phyloP scores from a whole-genome alignment of 2,888 invertebrate species.

The Agrilus mali region DNA sequence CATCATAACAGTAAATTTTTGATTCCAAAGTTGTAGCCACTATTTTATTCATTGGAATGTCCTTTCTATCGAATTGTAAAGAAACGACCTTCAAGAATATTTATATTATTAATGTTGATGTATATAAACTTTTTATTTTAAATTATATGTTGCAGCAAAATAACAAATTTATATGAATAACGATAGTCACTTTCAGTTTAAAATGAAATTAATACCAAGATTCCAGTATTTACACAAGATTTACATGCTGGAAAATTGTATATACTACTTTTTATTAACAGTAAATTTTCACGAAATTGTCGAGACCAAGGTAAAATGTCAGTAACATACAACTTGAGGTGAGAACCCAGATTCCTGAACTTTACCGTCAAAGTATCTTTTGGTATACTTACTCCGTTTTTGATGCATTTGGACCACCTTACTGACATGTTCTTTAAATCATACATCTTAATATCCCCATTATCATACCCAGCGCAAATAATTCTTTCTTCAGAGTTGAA shows the following conservation, averaged over 20 bases:
- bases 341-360: too few relatives aligned
- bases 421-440: conserved; percentile 74
- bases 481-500: conserved; percentile 76
- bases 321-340: too few relatives aligned
- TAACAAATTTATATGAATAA: background rate
- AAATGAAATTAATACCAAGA: background rate
- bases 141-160: background rate
- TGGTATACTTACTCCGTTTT: conserved; percentile 61
- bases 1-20: conserved; percentile 78
- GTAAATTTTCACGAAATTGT: background rate
- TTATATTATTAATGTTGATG: background rate
- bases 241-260: too few relatives aligned
- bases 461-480: conserved; percentile 88
- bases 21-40: conserved; percentile 85
- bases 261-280: too few relatives aligned
- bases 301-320: background rate
- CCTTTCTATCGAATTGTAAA: conserved; percentile 83
- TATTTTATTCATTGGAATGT: conserved; percentile 91
- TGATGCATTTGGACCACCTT: conserved; percentile 83
- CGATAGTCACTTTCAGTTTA: background rate
- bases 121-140: background rate
- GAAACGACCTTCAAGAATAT: conserved; percentile 51
- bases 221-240: too few relatives aligned
- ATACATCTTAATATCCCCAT: conserved; percentile 91
- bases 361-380: background rate